Evolutionary conservation across 2,113 vertebrate genomes (phyloP).

Genomic region (Colossoma macropomum): DNA sequence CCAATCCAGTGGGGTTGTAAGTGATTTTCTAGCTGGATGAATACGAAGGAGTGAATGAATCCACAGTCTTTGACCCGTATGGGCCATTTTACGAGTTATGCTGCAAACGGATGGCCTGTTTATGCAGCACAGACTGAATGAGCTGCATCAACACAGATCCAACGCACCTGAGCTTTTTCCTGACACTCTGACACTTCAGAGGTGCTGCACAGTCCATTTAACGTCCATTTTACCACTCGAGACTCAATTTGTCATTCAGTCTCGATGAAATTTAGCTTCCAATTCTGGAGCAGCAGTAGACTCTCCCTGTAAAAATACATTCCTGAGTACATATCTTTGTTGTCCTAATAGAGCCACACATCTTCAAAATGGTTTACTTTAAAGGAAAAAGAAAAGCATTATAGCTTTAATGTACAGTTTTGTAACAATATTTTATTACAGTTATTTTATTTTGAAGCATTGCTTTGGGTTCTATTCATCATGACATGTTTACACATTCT

Average conservation of each 20-base stretch:
- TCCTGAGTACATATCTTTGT: too few species aligned
- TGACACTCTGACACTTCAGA: not conserved
- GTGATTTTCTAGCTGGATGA: constrained; percentile 18
- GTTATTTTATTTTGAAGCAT: too few species aligned
- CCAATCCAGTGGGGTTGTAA: constrained; percentile 48
- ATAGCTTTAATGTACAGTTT: too few species aligned
- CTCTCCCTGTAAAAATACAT: too few species aligned
- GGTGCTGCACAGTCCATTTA: not conserved
- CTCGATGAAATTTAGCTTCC: too few species aligned
- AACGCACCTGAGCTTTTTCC: not conserved
- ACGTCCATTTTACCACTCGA: not conserved
- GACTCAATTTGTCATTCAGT: not conserved
- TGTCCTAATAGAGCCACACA: too few species aligned
- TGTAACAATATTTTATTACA: too few species aligned
- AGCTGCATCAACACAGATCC: not conserved
- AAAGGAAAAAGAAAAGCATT: too few species aligned
- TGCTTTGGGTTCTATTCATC: too few species aligned
- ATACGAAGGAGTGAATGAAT: constrained; percentile 53
- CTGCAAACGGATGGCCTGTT: not conserved
- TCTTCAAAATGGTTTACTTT: too few species aligned
- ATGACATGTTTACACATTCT: too few species aligned
- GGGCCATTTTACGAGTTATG: constrained; percentile 21
- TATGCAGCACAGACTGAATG: not conserved
- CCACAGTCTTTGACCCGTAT: constrained; percentile 48
- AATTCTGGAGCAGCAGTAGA: not conserved